Conservation (phyloP, 2,113 vertebrate species). For the Fulmarus glacialis region DNA sequence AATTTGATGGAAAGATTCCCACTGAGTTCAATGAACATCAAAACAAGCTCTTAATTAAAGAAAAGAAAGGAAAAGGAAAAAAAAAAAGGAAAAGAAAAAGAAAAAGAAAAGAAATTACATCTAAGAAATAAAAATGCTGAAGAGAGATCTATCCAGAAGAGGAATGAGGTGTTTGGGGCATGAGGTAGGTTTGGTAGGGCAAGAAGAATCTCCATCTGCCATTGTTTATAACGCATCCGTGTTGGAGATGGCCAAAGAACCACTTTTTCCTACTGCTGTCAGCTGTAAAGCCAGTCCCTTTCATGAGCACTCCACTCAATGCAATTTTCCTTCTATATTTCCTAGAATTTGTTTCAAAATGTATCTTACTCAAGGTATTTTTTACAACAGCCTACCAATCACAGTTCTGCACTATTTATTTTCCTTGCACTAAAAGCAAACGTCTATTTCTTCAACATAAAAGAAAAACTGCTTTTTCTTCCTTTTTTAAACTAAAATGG, state of each 20-base stretch:
- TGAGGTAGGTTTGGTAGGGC: background rate
- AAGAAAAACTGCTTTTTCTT: background rate
- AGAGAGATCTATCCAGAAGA: background rate
- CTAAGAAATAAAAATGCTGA: background rate
- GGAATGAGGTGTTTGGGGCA: background rate
- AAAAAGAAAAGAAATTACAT: background rate
- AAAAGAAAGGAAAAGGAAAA: background rate
- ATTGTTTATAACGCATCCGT: background rate
- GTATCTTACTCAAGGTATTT: background rate
- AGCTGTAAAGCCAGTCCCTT: background rate
- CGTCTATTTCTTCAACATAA: background rate
- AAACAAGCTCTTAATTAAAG: slow-evolving; percentile 41
- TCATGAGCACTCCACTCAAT: background rate
- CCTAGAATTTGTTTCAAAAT: background rate
- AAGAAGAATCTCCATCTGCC: background rate
- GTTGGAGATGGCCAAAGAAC: background rate
- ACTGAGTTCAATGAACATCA: slow-evolving; percentile 40
- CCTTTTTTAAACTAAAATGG: slow-evolving; percentile 35
- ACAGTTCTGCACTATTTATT: background rate
- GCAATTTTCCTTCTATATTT: background rate
- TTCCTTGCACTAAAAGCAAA: background rate
- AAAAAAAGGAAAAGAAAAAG: background rate
- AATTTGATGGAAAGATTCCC: slow-evolving; percentile 42
- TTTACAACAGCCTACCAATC: background rate
- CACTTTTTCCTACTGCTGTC: background rate